A percentile compares a stretch with the other conserved stretches of the same genome.
phyloP scores from a whole-genome alignment of 2,888 invertebrate genomes.

The Nemotelus nigrinus region DNA sequence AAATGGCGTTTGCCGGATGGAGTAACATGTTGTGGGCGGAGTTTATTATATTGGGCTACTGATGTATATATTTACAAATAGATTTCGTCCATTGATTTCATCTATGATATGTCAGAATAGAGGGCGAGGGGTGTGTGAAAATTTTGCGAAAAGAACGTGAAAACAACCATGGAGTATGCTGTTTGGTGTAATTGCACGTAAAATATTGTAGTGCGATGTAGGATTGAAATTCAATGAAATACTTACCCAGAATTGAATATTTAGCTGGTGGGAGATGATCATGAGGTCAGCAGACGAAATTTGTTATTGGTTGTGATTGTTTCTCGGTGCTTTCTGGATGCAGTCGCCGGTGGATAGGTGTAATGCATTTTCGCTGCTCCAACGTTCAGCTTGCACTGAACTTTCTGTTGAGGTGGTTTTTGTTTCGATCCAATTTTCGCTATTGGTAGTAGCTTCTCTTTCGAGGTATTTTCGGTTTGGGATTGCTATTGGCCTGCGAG shows the following conservation, averaged over 20 bases:
- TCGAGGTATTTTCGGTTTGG: neutral
- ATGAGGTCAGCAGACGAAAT: conserved; percentile 45
- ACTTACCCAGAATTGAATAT: conserved; percentile 46
- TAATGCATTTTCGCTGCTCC: conserved; percentile 13
- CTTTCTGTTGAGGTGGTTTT: neutral
- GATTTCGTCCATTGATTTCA: no score
- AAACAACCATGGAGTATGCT: no score
- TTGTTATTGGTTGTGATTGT: conserved; percentile 21
- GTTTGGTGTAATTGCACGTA: no score
- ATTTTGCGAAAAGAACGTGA: no score
- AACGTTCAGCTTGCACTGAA: neutral
- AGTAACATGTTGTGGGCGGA: conserved; percentile 19
- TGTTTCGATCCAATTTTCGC: neutral
- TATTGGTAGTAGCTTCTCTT: neutral
- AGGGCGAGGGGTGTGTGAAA: no score
- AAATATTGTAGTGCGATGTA: neutral
- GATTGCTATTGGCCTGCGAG: neutral
- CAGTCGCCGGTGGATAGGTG: neutral
- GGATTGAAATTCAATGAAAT: no score
- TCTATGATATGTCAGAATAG: no score
- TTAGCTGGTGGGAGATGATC: conserved; percentile 32
- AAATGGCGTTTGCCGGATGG: conserved; percentile 27
- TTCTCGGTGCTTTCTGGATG: neutral
- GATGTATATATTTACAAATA: no score
- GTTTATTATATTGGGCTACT: neutral